Base-by-base conservation (phyloP, 2,113 vertebrate genomes). In the Notothenia rossii region DNA sequence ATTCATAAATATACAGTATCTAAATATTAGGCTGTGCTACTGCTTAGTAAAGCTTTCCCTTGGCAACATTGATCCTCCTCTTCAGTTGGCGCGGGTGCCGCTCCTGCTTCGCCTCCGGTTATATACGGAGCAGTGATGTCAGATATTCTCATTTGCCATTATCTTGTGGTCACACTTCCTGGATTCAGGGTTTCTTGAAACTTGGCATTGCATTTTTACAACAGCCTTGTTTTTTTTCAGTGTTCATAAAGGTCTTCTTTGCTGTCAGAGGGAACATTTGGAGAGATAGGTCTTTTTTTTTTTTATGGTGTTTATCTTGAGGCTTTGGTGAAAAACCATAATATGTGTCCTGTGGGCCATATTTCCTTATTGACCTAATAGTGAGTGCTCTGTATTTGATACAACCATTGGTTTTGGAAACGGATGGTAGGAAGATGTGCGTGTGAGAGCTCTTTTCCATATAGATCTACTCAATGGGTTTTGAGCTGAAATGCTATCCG, bases 91-190 rank as follows among this genome's bases (percentile, higher is more conserved):
- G 22, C 36, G 29, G 33, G 17, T 40, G 49, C 22, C 56, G 51
- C 60, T 48, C 6, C 51, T 69, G 60, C 72, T 81, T 74, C 17
- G 8, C 46, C 29, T 51, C 20, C 8, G 6, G 20, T 69, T 75
- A 50, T 70, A 59, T 55, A 60, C 66, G 64, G 49, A 68, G 67
- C 68, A 63, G 67, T 89, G 80, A 88, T 84, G 82, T 93, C 91
- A 93, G 74, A 75, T 83, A 15, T 88, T 91, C 92, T 89, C 63
- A 69, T 88, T 86, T 54, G 73, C 82, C 55, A 86, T 85, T 84
- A 84, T 83, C 72, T 74, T 80, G 82, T 59, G 82, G 85, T 88
- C 58, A 50, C 79, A 84, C 69, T 77, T 86, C 71, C 81, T 82
- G 69, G 77, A 81, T 67, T 43, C 48, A 29, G 29, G 29, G 29